Evolutionary conservation across 2,113 vertebrate genomes (phyloP).

Genomic region (Cyprinodon brontotheroides): DNA sequence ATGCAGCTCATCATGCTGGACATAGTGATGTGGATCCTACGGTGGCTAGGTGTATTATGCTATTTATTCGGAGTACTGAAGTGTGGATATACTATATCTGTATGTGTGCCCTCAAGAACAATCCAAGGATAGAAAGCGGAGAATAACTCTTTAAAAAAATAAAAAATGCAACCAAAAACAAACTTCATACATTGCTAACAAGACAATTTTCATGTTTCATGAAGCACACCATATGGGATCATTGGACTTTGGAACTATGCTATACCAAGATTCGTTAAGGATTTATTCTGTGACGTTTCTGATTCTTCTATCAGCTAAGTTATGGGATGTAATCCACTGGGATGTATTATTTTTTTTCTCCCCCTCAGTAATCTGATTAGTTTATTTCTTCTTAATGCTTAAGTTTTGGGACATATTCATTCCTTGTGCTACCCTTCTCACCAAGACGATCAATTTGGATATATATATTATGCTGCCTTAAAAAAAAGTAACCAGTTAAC

Average conservation of each 20-base stretch:
- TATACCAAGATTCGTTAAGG: slow-evolving; percentile 34
- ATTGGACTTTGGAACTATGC: slow-evolving; percentile 60
- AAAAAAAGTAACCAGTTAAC: slow-evolving; percentile 23
- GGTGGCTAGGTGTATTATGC: slow-evolving; percentile 60
- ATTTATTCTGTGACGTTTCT: slow-evolving; percentile 38
- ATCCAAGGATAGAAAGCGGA: slow-evolving; percentile 29
- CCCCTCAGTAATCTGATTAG: neutral
- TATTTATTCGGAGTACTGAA: slow-evolving; percentile 73
- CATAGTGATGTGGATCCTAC: slow-evolving; percentile 59
- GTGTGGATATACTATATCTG: slow-evolving; percentile 71
- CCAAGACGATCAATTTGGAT: slow-evolving; percentile 58
- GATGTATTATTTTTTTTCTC: slow-evolving; percentile 51
- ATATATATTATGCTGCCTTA: slow-evolving; percentile 45
- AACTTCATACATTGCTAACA: neutral
- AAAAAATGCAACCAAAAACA: neutral
- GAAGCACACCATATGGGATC: slow-evolving; percentile 19
- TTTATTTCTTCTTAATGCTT: slow-evolving; percentile 5
- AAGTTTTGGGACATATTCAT: slow-evolving; percentile 36
- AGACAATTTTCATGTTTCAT: slow-evolving; percentile 23
- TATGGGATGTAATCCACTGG: slow-evolving; percentile 50
- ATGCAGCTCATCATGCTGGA: slow-evolving; percentile 56
- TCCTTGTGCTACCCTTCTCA: slow-evolving; percentile 6
- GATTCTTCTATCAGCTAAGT: slow-evolving; percentile 19
- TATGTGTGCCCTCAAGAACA: slow-evolving; percentile 43
- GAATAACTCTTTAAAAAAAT: slow-evolving; percentile 42